Conservation (phyloP, 2,113 vertebrate genomes). For the Entomyzon cyanotis region DNA sequence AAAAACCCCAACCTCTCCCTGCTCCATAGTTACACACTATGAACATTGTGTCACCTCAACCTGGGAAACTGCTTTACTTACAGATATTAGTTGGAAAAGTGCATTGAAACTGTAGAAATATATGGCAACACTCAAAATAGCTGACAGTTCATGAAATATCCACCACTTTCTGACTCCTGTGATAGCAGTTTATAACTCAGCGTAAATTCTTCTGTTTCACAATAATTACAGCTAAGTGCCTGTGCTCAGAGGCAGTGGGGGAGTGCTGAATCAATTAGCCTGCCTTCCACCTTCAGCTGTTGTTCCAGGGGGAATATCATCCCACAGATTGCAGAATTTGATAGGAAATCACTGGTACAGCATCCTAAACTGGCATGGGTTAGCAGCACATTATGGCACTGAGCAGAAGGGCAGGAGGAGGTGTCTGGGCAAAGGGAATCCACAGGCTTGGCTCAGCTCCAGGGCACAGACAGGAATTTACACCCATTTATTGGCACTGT, state of each 20-base stretch:
- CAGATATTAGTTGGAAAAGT: not conserved
- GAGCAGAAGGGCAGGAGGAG: not conserved
- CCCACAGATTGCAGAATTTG: not conserved
- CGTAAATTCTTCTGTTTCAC: conserved; percentile 3
- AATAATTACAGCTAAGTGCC: conserved; percentile 1
- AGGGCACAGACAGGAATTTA: not conserved
- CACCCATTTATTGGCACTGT: not conserved
- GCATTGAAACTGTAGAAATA: not conserved
- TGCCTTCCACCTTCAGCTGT: not conserved
- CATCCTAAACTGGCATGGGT: not conserved
- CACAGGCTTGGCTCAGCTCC: not conserved
- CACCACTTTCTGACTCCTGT: not conserved
- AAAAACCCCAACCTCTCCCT: not conserved
- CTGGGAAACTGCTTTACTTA: not conserved
- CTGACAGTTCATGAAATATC: not conserved
- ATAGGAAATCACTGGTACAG: not conserved
- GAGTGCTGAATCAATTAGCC: conserved; percentile 23
- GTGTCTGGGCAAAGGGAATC: not conserved
- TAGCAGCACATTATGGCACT: not conserved
- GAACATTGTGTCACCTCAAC: not conserved
- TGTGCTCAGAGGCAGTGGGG: not conserved
- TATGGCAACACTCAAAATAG: not conserved
- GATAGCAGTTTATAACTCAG: not conserved
- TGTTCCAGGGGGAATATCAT: conserved; percentile 14
- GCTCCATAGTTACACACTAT: not conserved